Evolutionary conservation across 2,113 vertebrate genomes (phyloP).

Genomic region (Barnardius zonarius): DNA sequence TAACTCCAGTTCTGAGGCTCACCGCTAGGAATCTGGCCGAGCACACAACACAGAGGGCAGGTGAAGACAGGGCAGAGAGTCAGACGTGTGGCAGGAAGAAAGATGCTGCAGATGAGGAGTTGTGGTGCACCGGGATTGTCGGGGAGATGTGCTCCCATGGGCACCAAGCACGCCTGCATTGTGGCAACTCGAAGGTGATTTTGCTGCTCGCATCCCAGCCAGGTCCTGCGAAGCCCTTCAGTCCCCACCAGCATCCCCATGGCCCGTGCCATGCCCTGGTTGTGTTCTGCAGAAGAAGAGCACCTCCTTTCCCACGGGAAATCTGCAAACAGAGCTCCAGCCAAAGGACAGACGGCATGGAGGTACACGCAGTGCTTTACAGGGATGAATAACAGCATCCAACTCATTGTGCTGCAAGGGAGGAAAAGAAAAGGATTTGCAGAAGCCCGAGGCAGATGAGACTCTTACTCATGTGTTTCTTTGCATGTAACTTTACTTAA

Average conservation of each 20-base stretch:
- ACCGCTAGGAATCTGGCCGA: background rate
- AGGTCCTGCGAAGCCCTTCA: background rate
- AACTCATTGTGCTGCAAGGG: background rate
- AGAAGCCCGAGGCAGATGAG: slow-evolving; percentile 50
- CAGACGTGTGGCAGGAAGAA: background rate
- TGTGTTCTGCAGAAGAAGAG: background rate
- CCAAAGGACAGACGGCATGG: background rate
- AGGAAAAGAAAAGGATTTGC: slow-evolving; percentile 15
- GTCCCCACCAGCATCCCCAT: background rate
- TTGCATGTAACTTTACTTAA: slow-evolving; percentile 58
- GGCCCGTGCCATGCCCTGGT: background rate
- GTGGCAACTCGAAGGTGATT: background rate
- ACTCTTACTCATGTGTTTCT: slow-evolving; percentile 41
- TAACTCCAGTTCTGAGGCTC: background rate
- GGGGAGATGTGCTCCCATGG: background rate
- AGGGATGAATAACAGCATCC: background rate
- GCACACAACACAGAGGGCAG: background rate
- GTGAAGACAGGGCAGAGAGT: background rate
- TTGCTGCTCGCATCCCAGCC: background rate
- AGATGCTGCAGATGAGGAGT: background rate
- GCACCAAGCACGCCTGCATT: background rate
- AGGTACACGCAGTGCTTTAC: background rate
- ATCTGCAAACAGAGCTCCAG: background rate
- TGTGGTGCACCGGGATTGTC: accelerated
- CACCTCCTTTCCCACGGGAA: slow-evolving; percentile 34